Percentiles rank a stretch among this genome's conserved stretches.
These are phyloP conservation scores for Apteryx owenii DNA, from an alignment of 2,113 vertebrate genomes.

Conservation along the genomic window DNA sequence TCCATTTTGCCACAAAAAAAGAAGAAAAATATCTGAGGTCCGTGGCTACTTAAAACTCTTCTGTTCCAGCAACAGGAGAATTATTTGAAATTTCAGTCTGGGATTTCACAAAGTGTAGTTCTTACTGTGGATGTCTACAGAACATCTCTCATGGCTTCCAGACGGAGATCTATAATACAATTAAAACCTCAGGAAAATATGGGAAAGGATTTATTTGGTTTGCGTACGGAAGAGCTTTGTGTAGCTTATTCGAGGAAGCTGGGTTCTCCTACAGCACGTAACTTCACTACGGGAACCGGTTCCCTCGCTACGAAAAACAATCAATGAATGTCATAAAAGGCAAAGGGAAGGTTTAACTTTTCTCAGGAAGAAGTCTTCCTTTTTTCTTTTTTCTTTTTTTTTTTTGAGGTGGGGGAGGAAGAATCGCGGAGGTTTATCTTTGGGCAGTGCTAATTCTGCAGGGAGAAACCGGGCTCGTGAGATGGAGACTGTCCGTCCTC, in stretches of 20 bases:
- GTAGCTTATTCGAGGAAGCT: too few relatives aligned
- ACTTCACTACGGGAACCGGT: neutral
- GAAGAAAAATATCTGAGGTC: neutral
- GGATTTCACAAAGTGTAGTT: neutral
- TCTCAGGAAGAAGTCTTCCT: neutral
- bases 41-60: neutral
- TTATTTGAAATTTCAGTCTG: neutral
- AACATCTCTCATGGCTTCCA: neutral
- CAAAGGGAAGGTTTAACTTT: neutral
- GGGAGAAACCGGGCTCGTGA: neutral
- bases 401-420: neutral
- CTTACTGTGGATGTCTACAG: neutral
- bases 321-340: neutral
- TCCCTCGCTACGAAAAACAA: neutral
- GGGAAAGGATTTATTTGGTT: neutral
- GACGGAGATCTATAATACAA: rapidly evolving
- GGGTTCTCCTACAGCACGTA: neutral
- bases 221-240: neutral
- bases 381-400: neutral
- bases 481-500: neutral
- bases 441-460: neutral
- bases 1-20: neutral
- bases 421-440: neutral
- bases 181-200: neutral
- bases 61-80: neutral